Evolutionary conservation across 2,113 vertebrate species (phyloP).

Genomic region (Rattus norvegicus): GRCr8 NC_086031.1:83776501-83777000

Average conservation of each 20-base stretch:
- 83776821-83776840: neutral
- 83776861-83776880: neutral
- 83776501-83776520: neutral
- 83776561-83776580: neutral
- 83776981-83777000: neutral
- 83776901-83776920: neutral
- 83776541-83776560: neutral
- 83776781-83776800: no score
- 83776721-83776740: neutral
- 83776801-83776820: neutral
- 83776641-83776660: neutral
- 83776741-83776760: neutral
- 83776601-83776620: neutral
- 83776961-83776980: neutral
- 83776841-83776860: neutral
- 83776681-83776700: neutral
- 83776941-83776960: neutral
- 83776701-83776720: neutral
- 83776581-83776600: neutral
- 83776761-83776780: neutral
- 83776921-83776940: neutral
- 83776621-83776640: no score
- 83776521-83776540: neutral
- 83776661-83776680: neutral
- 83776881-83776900: neutral